A percentile compares a stretch with the other conserved stretches of the same genome.
Conservation (phyloP, 2,888 invertebrate genomes). For the Operophtera brumata region DNA sequence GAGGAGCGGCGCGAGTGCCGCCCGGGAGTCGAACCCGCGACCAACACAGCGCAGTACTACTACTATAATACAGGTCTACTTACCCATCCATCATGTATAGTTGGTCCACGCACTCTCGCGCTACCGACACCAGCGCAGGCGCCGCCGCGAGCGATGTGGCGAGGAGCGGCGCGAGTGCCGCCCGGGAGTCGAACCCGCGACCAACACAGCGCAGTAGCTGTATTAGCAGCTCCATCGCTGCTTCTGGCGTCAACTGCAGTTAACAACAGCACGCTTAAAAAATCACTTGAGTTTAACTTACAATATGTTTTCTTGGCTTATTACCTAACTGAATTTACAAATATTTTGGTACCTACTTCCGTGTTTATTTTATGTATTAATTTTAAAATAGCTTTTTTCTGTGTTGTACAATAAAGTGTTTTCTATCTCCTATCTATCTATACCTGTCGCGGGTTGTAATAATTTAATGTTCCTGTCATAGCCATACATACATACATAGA, state of each 20-base stretch:
- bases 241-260: conserved; percentile 34
- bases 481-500: too few relatives aligned
- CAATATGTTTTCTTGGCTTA: too few relatives aligned
- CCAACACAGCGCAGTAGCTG: conserved; percentile 25
- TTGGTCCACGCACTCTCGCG: conserved; percentile 32
- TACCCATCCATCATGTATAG: conserved; percentile 33
- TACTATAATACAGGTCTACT: too few relatives aligned
- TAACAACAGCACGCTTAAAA: neutral
- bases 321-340: too few relatives aligned
- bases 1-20: conserved; percentile 24
- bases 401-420: too few relatives aligned
- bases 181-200: conserved; percentile 29
- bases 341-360: too few relatives aligned
- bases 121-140: conserved; percentile 37
- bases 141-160: conserved; percentile 26
- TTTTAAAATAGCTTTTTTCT: too few relatives aligned
- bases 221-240: conserved; percentile 24
- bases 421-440: too few relatives aligned
- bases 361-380: too few relatives aligned
- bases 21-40: conserved; percentile 29
- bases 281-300: too few relatives aligned
- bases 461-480: too few relatives aligned
- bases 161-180: conserved; percentile 24
- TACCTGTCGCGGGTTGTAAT: too few relatives aligned
- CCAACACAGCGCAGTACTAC: conserved; percentile 22